These are phyloP conservation scores for Drosophila pandora DNA, from an alignment of 1,140 invertebrate species.

Conservation along the genomic window DNA sequence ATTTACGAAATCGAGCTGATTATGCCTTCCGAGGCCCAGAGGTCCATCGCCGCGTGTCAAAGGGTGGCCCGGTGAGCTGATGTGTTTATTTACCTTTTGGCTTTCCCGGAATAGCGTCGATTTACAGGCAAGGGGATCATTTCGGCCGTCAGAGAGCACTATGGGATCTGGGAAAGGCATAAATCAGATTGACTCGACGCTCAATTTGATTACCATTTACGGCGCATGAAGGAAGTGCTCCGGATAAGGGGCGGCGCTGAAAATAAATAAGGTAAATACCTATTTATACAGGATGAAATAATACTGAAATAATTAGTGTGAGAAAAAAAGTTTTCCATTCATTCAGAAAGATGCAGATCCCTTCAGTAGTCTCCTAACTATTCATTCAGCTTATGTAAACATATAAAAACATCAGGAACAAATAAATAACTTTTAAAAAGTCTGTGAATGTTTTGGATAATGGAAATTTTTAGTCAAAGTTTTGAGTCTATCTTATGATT, in stretches of 20 bases:
- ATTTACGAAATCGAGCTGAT: constrained; percentile 82
- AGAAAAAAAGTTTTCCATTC: constrained; percentile 44
- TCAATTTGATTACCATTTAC: constrained; percentile 80
- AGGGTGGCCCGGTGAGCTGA: constrained; percentile 49
- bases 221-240: constrained; percentile 43
- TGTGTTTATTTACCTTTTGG: constrained; percentile 80
- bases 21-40: constrained; percentile 51
- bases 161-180: constrained; percentile 63
- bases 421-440: too few relatives aligned
- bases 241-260: constrained; percentile 44
- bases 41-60: constrained; percentile 56
- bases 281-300: constrained; percentile 26
- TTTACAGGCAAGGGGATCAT: not conserved
- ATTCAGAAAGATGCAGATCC: not conserved
- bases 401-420: too few relatives aligned
- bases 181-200: constrained; percentile 68
- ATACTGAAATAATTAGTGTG: constrained; percentile 42
- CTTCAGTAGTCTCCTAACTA: too few relatives aligned
- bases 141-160: constrained; percentile 8
- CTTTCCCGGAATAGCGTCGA: constrained; percentile 32
- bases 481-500: too few relatives aligned
- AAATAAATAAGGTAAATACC: constrained; percentile 71
- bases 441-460: too few relatives aligned
- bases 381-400: too few relatives aligned
- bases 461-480: too few relatives aligned